Percentiles rank a stretch among this genome's conserved stretches.
Conservation (phyloP, 2,113 vertebrate genomes). For the Zootoca vivipara region DNA sequence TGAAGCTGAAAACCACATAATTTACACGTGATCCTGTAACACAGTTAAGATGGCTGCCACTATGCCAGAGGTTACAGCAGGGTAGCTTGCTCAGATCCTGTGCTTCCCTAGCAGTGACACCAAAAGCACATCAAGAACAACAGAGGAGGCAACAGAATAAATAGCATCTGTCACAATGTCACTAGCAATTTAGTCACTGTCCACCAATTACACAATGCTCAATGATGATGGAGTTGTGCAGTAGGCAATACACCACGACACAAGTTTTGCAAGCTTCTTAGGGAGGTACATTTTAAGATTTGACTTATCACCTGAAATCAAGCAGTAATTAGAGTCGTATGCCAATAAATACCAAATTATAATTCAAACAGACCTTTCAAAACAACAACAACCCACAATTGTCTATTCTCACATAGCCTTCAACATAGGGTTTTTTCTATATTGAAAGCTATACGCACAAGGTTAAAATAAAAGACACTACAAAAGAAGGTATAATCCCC, state of each 20-base stretch:
- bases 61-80: neutral
- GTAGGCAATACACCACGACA: neutral
- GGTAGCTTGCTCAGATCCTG: neutral
- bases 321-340: neutral
- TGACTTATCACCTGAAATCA: neutral
- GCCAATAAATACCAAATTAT: neutral
- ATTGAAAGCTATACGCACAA: neutral
- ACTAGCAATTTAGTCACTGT: neutral
- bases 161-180: neutral
- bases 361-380: too few relatives aligned
- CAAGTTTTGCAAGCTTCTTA: neutral
- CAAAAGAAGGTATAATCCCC: neutral
- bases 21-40: neutral
- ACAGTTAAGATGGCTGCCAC: neutral
- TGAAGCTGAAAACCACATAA: neutral
- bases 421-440: neutral
- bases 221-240: neutral
- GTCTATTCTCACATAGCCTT: neutral
- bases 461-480: neutral
- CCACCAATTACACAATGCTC: neutral
- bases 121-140: neutral
- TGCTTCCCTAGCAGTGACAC: neutral
- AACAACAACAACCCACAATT: neutral
- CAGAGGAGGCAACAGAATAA: neutral
- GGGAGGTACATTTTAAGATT: neutral